Base-by-base conservation (phyloP, 64 coral and sea anemone species). In the Montipora efflorescens region DNA sequence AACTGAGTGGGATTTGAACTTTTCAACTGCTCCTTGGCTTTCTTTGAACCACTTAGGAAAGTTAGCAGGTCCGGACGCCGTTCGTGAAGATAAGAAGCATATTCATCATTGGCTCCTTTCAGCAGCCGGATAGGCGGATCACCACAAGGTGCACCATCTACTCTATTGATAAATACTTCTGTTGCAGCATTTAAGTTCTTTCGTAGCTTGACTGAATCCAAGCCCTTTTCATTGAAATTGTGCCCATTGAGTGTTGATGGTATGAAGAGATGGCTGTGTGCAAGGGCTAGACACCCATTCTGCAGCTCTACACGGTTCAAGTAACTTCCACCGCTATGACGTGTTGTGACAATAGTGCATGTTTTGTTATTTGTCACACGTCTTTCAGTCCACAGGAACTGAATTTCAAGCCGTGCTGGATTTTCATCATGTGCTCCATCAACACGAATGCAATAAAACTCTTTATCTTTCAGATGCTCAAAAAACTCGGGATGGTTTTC, bases 241-340 rank as follows among this genome's bases (percentile, higher is more conserved):
- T 57, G 36, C n/a, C 92, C 77, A 89, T 89, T 89, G 48, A 94
- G 66, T 15, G 92, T 94, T 0, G 92, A 94, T 74, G 92, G 92
- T n/a, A 94, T 94, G 15, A 89, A 94, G 13, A 89, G 77, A 50
- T 89, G 59, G 11, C 61, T 74, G 45, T 93, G 81, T 25, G 81
- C 91, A 1, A 91, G 45, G 28, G 89, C 89, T 16, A 93, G 81
- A 57, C 91, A 93, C 14, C 55, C 91, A 66, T 93, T 93, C 50
- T 93, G 81, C 12, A 93, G 18, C 45, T 87, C 91, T 14, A 93
- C 57, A 36, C 71, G 45, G 15, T 91, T 91, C 2, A 91, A 83
- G 50, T 73, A 91, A 22, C 80, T 84, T 21, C 90, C 80, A 52
- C 90, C 81, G 47, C 90, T 91, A 44, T 92, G 81, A 18, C 80